Percentiles rank a stretch among this genome's conserved stretches.
Evolutionary conservation across 2,797 vertebrate species (phyloP).

Genomic region (Anguilla marmorata): DNA sequence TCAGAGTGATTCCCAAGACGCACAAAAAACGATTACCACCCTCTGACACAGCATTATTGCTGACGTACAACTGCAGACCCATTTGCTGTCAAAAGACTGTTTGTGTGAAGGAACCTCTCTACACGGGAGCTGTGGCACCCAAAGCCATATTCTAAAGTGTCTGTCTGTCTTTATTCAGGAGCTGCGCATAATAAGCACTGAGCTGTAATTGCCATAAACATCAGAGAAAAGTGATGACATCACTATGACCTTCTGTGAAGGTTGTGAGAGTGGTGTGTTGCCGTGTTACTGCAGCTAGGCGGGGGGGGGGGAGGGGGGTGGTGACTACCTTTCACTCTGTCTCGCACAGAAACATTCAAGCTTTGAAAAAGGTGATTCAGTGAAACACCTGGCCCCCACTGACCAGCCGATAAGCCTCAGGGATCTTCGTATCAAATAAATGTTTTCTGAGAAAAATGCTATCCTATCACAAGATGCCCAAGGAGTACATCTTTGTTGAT

Average conservation of each 20-base stretch:
- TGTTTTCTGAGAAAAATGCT: background rate
- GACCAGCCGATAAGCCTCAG: background rate
- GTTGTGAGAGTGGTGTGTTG: background rate
- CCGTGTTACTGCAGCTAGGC: background rate
- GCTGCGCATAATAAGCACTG: background rate
- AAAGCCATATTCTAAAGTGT: background rate
- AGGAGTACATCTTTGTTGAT: background rate
- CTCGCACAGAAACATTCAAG: background rate
- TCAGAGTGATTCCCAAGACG: background rate
- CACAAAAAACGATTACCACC: background rate
- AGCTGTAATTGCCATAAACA: constrained; percentile 15
- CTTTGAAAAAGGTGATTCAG: background rate
- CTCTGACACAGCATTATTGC: background rate
- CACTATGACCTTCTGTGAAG: background rate
- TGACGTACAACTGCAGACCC: background rate
- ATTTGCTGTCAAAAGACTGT: background rate
- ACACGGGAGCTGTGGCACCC: background rate
- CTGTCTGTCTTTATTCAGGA: background rate
- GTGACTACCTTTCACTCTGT: background rate
- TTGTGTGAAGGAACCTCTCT: background rate
- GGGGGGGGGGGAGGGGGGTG: background rate
- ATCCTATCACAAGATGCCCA: background rate
- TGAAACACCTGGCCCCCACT: background rate
- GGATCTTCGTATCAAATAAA: background rate
- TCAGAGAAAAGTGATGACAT: background rate